phyloP scores from a whole-genome alignment of 2,888 invertebrate genomes.

The Meta bourneti region DNA sequence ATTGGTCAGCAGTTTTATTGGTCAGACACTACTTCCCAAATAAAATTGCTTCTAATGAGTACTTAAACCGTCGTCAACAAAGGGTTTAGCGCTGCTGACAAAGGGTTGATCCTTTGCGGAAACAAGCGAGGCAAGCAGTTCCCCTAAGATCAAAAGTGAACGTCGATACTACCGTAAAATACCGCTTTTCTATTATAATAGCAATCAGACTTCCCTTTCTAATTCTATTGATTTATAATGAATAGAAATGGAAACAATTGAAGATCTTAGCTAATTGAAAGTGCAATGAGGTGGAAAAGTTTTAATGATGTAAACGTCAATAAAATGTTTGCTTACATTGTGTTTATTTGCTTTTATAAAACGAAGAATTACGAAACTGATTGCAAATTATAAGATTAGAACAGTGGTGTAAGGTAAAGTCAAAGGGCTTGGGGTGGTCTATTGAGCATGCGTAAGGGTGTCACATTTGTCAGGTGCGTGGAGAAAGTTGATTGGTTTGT shows the following conservation, averaged over 20 bases:
- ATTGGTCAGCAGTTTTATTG: no score
- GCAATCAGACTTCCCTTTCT: background rate
- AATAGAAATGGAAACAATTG: background rate
- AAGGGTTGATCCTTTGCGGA: background rate
- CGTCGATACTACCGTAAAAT: background rate
- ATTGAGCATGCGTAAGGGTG: no score
- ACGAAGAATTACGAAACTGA: no score
- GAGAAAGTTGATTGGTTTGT: no score
- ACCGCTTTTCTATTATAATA: background rate
- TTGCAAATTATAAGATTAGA: no score
- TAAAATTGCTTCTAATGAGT: no score
- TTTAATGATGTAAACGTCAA: background rate
- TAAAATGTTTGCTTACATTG: background rate
- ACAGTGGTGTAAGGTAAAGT: no score
- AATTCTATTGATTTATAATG: background rate
- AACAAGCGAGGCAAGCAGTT: background rate
- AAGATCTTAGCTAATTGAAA: background rate
- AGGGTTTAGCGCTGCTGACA: background rate
- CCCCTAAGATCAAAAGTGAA: background rate
- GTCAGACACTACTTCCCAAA: no score
- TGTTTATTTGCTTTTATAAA: no score
- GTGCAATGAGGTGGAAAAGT: background rate
- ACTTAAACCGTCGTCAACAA: background rate
- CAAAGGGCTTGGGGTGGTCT: no score
- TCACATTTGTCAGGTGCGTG: no score